phyloP scores from a whole-genome alignment of 2,797 vertebrate species.

The Acrossocheilus wenchowensis region DNA sequence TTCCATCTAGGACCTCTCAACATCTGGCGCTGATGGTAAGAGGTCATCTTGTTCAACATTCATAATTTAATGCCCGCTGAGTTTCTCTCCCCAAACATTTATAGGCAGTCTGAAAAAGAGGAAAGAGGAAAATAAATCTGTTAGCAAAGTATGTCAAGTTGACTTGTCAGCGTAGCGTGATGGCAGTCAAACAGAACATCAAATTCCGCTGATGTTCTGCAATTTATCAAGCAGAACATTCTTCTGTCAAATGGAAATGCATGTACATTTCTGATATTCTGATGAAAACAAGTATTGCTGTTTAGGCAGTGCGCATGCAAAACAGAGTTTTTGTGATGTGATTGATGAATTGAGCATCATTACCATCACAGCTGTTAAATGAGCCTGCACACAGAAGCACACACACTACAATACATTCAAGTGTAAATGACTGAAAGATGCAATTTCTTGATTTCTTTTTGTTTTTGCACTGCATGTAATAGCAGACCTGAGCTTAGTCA shows the following conservation, averaged over 20 bases:
- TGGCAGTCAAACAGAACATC: slow-evolving; percentile 35
- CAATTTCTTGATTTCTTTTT: slow-evolving; percentile 8
- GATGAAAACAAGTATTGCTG: slow-evolving; percentile 9
- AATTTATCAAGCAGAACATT: slow-evolving; percentile 12
- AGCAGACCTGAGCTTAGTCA: not conserved
- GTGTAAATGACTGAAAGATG: slow-evolving; percentile 1
- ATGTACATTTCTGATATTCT: slow-evolving; percentile 8
- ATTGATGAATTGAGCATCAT: slow-evolving; percentile 24
- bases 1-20: slow-evolving; percentile 99
- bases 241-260: slow-evolving; percentile 7
- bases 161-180: slow-evolving; percentile 4
- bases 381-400: slow-evolving; percentile 1
- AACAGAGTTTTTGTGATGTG: not conserved
- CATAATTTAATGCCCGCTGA: slow-evolving; percentile 98
- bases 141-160: slow-evolving; percentile 34
- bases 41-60: slow-evolving; percentile 99
- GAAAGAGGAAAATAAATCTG: slow-evolving; percentile 32
- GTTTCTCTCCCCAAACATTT: slow-evolving; percentile 76
- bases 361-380: slow-evolving; percentile 26
- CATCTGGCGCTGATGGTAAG: slow-evolving; percentile 98
- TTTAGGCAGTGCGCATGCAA: slow-evolving; percentile 15
- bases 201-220: not conserved
- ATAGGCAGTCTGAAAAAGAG: slow-evolving; percentile 65
- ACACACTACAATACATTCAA: slow-evolving; percentile 8
- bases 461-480: not conserved